Conservation (phyloP, 2,888 invertebrate species). For the Ceriagrion tenellum region DNA sequence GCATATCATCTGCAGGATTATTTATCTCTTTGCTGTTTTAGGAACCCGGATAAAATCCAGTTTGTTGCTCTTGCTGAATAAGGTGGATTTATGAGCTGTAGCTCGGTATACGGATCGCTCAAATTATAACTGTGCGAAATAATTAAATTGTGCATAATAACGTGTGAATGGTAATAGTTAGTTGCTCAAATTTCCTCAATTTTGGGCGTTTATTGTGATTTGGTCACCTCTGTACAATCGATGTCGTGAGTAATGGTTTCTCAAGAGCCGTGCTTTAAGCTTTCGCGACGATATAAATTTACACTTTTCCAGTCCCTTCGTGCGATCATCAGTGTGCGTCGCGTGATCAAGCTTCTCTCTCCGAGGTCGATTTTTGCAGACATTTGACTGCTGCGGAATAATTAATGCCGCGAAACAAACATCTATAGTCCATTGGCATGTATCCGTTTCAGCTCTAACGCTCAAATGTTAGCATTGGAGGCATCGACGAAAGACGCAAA, state of each 20-base stretch:
- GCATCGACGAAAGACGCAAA: background rate
- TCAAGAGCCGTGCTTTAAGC: background rate
- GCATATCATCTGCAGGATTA: too few relatives aligned
- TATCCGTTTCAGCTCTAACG: background rate
- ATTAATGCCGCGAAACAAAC: background rate
- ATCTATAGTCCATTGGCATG: background rate
- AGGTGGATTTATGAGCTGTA: too few relatives aligned
- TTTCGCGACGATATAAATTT: background rate
- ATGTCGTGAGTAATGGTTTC: background rate
- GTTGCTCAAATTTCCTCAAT: background rate
- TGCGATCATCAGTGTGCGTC: background rate
- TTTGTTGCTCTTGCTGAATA: too few relatives aligned
- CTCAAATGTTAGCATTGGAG: background rate
- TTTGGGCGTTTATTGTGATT: background rate
- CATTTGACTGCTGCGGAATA: background rate
- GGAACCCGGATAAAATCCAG: too few relatives aligned
- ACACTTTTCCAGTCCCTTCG: background rate
- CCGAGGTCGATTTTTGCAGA: background rate
- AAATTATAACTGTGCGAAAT: too few relatives aligned
- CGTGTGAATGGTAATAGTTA: too few relatives aligned
- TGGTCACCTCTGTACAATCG: background rate
- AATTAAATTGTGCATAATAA: too few relatives aligned
- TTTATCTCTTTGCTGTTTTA: too few relatives aligned
- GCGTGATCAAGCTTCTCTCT: background rate
- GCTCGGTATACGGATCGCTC: too few relatives aligned